Evolutionary conservation across 1,140 invertebrate genomes (phyloP).

Genomic region (Marisa cornuarietis): DNA sequence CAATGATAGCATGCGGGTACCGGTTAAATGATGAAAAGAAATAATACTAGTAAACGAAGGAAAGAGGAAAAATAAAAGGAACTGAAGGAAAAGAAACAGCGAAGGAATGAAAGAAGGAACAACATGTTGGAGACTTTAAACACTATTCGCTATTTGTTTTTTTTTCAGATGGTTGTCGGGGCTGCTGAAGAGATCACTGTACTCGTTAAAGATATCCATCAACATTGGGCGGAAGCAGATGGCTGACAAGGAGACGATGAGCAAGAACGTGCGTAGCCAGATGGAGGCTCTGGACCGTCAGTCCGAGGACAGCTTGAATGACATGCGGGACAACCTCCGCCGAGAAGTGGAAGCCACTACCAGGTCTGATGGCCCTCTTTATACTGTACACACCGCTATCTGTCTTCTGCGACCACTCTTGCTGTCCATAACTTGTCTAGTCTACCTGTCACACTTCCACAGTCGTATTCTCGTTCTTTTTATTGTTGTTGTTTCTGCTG

Average conservation of each 20-base stretch:
- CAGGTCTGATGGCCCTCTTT: constrained; percentile 2
- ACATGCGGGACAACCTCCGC: constrained; percentile 33
- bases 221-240: constrained; percentile 30
- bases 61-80: too few species aligned
- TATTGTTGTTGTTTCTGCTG: too few species aligned
- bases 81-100: too few species aligned
- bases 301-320: constrained; percentile 30
- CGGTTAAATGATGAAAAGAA: too few species aligned
- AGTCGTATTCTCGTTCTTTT: too few species aligned
- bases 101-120: too few species aligned
- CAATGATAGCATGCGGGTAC: too few species aligned
- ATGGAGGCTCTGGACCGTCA: constrained; percentile 38
- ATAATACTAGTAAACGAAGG: too few species aligned
- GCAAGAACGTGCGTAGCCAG: constrained; percentile 27
- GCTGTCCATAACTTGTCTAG: too few species aligned
- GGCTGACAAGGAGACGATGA: constrained; percentile 34
- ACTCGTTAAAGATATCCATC: constrained; percentile 40
- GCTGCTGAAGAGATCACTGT: constrained; percentile 43
- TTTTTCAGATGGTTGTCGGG: constrained; percentile 38
- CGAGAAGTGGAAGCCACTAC: constrained; percentile 23
- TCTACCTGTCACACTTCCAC: too few species aligned
- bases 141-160: background rate
- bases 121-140: background rate
- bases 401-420: too few species aligned
- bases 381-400: background rate